Evolutionary conservation across 2,888 invertebrate species (phyloP), one percentile per base, ranked within the genome.

Genomic region (Athalia circularis): DNA sequence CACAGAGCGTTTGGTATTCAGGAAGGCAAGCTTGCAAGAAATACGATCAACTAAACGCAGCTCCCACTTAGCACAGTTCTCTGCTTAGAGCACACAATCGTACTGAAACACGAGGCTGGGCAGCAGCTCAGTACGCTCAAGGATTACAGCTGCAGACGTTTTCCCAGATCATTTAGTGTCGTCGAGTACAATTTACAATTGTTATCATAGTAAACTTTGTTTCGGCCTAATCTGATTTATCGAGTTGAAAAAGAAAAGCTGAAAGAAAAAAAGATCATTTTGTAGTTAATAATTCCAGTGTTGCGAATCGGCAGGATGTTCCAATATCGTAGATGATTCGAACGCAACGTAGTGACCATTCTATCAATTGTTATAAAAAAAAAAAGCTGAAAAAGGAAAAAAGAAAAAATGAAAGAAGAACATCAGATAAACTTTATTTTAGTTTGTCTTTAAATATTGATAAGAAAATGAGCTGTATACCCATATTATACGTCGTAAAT

Each of bases 11-110:
- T 65, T 80, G 77, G 79, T 80, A 80, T 77, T 82, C 82, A 82
- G 83, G 83, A 81, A 86, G 82, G 81, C 82, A 87, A 88, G 74
- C 87, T 87, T 84, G 78, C 83, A 81, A 84, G 83, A 83, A 85
- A 84, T 86, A 84, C 81, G 85, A 84, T 84, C 85, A 64, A 54
- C 72, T 11, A 84, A 87, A 85, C 85, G 84, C 84, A 81, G 82
- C 87, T 88, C 88, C 88, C 88, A 88, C 88, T 85, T 43, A 62
- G 45, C 81, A 76, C 72, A 75, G 65, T 81, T 74, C 80, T 83
- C 79, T 82, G 80, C 81, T 81, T 79, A 75, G 80, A 83, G 82
- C 80, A 80, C 79, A 81, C 77, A 79, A 72, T 65, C 74, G 75
- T 15, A 50, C 77, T 80, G 65, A 54, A 72, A 75, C 54, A 82